These are phyloP conservation scores for Linhomoeus sp. DNA, from an alignment of 2,888 invertebrate genomes.

Conservation along the genomic window DNA sequence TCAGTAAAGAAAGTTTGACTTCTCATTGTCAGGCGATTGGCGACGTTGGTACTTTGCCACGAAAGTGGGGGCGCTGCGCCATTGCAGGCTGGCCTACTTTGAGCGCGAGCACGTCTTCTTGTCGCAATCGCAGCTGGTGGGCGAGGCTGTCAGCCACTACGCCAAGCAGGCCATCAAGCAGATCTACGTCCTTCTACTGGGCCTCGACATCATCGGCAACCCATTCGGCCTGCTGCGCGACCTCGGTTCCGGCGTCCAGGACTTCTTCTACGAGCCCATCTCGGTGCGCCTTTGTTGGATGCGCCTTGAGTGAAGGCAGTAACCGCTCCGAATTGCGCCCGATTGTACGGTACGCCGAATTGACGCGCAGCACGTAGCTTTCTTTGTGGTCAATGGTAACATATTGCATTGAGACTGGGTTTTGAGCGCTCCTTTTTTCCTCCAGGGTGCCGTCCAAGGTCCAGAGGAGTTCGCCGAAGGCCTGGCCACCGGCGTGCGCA, in stretches of 20 bases:
- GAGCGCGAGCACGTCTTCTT: slow-evolving; percentile 64
- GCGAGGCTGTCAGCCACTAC: slow-evolving; percentile 71
- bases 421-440: too few species aligned
- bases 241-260: slow-evolving; percentile 83
- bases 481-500: slow-evolving; percentile 70
- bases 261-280: slow-evolving; percentile 96
- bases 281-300: too few species aligned
- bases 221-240: slow-evolving; percentile 90
- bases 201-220: slow-evolving; percentile 96
- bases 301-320: too few species aligned
- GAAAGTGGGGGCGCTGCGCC: background rate
- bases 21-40: background rate
- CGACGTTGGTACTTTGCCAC: background rate
- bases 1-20: slow-evolving; percentile 4
- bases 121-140: slow-evolving; percentile 59
- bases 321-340: too few species aligned
- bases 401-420: too few species aligned
- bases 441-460: slow-evolving; percentile 87
- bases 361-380: too few species aligned
- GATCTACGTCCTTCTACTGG: slow-evolving; percentile 81
- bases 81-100: slow-evolving; percentile 67
- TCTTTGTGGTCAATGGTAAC: too few species aligned
- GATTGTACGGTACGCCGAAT: too few species aligned
- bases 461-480: slow-evolving; percentile 98
- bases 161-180: slow-evolving; percentile 76